Evolutionary conservation across 2,888 invertebrate genomes (phyloP), one percentile per base, ranked within the genome.

Genomic region (Baccha elongata): DNA sequence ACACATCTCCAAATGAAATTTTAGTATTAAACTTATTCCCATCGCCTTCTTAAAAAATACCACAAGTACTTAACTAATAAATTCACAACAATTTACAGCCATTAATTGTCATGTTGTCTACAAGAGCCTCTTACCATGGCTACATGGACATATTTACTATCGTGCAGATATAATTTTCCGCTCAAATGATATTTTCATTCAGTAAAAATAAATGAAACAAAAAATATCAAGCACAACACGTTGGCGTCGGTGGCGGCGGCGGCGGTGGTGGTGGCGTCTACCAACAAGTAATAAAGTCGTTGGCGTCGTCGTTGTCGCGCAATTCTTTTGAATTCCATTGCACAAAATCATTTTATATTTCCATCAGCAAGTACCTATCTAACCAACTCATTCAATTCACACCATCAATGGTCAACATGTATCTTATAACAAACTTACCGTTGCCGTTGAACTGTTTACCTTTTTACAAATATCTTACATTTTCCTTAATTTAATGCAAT

Each of bases 101-200:
- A 74, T 74, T 80, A 74, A 74, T 74, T 80, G 68, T 74, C 62
- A 23, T 62, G 67, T 62, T 40, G 68, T 80, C 67, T 68, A 44
- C 46, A 26, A 21, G 65, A 60, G 55, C 60, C 44, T 62, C 52
- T 23, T 44, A 23, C 40, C 23, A 40, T 32, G 62, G 60, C 23
- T 37, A 48, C 55, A 64, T 55, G 55, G 15, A 44, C 44, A 32
- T 37, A 62, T 40, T 62, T n/a, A n/a, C 46, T 29, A 23, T 60
- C 37, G 58, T 46, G 67, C 19, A 46, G 48, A 48, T 68, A 64
- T 62, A 74, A 74, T 74, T 80, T 74, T 80, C 74, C 74, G 79
- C 68, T 80, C 74, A 69, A 78, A 52, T 78, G 78, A 73, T 67
- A 67, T 78, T 78, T 73, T 73, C 78, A 78, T 78, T 72, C 52